A percentile compares a stretch with the other conserved stretches of the same genome.
These are phyloP conservation scores for Lomographa bimaculata DNA, from an alignment of 2,888 invertebrate genomes.

Conservation along the genomic window DNA sequence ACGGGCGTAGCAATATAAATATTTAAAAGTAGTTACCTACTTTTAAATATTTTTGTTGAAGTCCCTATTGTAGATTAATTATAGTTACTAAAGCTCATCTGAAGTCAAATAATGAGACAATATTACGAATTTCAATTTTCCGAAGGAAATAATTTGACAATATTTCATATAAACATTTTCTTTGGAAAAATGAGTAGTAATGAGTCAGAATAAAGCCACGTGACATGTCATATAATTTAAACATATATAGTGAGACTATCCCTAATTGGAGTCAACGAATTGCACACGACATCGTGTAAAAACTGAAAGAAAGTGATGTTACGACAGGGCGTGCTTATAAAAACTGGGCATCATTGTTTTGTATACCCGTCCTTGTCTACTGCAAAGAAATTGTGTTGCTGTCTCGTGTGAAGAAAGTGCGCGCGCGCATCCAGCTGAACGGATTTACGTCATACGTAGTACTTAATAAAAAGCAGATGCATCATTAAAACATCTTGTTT, in stretches of 20 bases:
- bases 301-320: conserved; percentile 75
- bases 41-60: no score
- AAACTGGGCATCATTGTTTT: conserved; percentile 67
- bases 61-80: no score
- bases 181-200: no score
- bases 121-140: no score
- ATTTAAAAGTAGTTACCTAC: no score
- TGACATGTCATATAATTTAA: conserved; percentile 2
- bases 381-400: conserved; percentile 27
- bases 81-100: no score
- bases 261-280: conserved; percentile 62
- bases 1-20: no score
- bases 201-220: no score
- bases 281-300: conserved; percentile 53
- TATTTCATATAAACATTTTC: no score
- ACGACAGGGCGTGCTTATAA: conserved; percentile 55
- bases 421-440: conserved; percentile 60
- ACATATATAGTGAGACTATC: conserved; percentile 23
- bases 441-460: conserved; percentile 69
- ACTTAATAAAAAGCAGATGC: conserved; percentile 30
- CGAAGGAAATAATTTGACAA: no score
- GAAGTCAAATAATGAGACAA: no score
- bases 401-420: conserved; percentile 74
- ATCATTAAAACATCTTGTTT: neutral
- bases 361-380: conserved; percentile 53